Percentiles rank a stretch among this genome's conserved stretches.
phyloP scores from a whole-genome alignment of 2,888 invertebrate species.

The Oxycera nigricornis region DNA sequence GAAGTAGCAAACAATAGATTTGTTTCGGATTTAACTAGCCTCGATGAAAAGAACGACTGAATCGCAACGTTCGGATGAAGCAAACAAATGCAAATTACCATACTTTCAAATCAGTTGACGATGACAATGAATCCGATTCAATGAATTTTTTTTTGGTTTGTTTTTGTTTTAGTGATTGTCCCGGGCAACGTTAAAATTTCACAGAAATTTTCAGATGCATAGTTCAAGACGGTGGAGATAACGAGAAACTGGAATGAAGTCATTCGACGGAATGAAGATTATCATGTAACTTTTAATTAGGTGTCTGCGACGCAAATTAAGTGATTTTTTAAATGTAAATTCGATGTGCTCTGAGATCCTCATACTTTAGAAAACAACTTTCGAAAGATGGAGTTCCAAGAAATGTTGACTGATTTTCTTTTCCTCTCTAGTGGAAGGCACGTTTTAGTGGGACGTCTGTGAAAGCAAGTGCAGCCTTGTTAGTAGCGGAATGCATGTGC shows the following conservation, averaged over 20 bases:
- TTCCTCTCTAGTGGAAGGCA: no score
- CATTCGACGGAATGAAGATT: conserved; percentile 4
- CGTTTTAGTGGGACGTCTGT: no score
- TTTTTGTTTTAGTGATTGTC: not conserved
- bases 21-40: conserved; percentile 12
- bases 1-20: conserved; percentile 23
- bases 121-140: conserved; percentile 21
- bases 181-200: not conserved
- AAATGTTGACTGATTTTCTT: no score
- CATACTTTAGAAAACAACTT: no score
- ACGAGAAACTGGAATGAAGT: conserved; percentile 2
- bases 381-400: no score
- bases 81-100: conserved; percentile 36
- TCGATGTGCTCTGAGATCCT: no score
- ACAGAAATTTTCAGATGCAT: not conserved
- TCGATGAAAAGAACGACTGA: not conserved
- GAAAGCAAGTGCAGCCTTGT: no score
- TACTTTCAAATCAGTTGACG: conserved; percentile 26
- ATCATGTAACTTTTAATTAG: conserved; percentile 19
- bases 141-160: not conserved
- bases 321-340: not conserved
- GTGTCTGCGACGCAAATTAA: not conserved
- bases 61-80: not conserved
- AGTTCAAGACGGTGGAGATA: not conserved
- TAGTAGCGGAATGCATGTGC: no score